Evolutionary conservation across 2,797 vertebrate genomes (phyloP).

Genomic region (Arrhamphus sclerolepis): DNA sequence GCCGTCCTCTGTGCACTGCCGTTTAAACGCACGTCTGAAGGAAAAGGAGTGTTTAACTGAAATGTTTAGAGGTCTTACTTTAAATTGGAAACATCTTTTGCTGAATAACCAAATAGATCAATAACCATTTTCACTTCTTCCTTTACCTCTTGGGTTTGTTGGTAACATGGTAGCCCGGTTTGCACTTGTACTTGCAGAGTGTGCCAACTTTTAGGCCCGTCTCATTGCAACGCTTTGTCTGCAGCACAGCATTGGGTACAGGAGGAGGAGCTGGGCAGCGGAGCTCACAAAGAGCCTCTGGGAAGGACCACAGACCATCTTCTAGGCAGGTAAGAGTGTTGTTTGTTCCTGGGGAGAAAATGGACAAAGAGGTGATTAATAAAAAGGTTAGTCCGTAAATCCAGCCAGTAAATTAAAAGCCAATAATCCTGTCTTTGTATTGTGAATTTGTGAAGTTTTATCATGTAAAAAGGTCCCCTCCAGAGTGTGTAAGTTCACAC

Average conservation of each 20-base stretch:
- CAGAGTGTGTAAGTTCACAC: too few species aligned
- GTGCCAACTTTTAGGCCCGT: conserved; percentile 95
- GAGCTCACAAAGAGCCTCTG: conserved; percentile 94
- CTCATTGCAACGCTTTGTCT: conserved; percentile 89
- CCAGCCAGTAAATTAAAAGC: background rate
- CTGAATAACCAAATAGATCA: background rate
- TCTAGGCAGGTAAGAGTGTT: conserved; percentile 93
- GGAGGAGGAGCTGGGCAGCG: conserved; percentile 90
- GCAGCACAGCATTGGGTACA: conserved; percentile 89
- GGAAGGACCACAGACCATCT: conserved; percentile 98
- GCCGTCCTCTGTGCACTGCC: conserved; percentile 94
- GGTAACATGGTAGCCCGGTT: conserved; percentile 93
- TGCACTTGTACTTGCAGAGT: conserved; percentile 98
- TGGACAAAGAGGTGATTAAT: background rate
- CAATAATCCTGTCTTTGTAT: too few species aligned
- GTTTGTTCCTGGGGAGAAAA: conserved; percentile 85
- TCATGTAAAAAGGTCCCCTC: too few species aligned
- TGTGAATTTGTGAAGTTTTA: too few species aligned
- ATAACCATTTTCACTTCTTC: background rate
- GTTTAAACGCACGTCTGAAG: conserved; percentile 92
- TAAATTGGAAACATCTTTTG: conserved; percentile 2
- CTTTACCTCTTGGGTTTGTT: conserved; percentile 83
- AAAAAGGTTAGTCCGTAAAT: background rate
- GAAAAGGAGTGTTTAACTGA: background rate
- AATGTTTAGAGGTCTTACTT: background rate